Evolutionary conservation across 2,888 invertebrate genomes (phyloP).

Genomic region (Noctua pronuba): DNA sequence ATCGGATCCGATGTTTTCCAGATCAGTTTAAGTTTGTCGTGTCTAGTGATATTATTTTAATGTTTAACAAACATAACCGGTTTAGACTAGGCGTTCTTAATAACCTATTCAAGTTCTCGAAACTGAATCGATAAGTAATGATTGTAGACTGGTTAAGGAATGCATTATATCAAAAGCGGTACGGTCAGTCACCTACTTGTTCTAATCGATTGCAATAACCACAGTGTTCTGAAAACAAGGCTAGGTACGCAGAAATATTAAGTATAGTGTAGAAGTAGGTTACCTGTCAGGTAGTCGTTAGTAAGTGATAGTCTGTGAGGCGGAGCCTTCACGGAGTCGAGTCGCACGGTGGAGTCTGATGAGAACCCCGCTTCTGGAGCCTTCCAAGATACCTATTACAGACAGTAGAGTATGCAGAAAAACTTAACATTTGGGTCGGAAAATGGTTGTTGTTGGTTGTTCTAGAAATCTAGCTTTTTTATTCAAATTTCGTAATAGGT

Average conservation of each 20-base stretch:
- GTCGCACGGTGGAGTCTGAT: conserved; percentile 83
- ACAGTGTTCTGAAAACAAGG: conserved; percentile 9
- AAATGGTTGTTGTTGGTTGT: neutral
- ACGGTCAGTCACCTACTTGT: conserved; percentile 55
- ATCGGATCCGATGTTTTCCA: neutral
- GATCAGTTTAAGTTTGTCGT: neutral
- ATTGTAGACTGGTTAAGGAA: conserved; percentile 27
- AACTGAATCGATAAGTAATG: conserved; percentile 49
- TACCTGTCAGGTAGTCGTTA: conserved; percentile 88
- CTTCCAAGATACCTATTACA: conserved; percentile 86
- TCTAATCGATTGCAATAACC: conserved; percentile 40
- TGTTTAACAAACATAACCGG: neutral
- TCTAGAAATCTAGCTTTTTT: neutral
- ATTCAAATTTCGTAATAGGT: neutral
- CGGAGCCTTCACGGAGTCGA: conserved; percentile 81
- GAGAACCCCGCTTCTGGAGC: conserved; percentile 86
- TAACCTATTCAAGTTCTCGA: conserved; percentile 16
- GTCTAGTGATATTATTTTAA: neutral
- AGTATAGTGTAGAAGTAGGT: conserved; percentile 5
- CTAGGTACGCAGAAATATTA: conserved; percentile 14
- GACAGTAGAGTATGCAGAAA: neutral
- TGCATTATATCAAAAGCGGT: conserved; percentile 52
- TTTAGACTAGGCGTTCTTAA: neutral
- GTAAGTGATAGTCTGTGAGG: conserved; percentile 88
- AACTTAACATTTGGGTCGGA: neutral